Percentiles rank a stretch among this genome's conserved stretches.
phyloP scores from a whole-genome alignment of 1,140 invertebrate species.

The Chymomyza costata region DNA sequence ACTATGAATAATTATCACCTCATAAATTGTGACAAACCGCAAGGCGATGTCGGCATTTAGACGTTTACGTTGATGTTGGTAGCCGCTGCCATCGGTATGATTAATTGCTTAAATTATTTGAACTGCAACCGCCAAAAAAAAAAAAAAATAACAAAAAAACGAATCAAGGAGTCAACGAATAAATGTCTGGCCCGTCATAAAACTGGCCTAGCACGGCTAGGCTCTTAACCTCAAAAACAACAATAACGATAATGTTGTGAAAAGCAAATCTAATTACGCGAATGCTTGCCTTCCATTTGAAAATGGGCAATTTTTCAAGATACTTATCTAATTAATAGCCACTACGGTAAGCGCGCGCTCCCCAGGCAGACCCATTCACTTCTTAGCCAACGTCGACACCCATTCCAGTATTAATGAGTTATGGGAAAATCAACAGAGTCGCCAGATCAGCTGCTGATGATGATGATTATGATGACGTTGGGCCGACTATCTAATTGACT shows the following conservation, averaged over 20 bases:
- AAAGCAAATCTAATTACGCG: conserved; percentile 75
- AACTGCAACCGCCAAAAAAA: conserved; percentile 57
- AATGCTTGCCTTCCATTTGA: conserved; percentile 67
- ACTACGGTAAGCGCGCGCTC: too few relatives aligned
- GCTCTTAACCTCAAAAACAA: conserved; percentile 9
- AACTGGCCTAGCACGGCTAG: conserved; percentile 19
- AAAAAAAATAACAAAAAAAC: neutral
- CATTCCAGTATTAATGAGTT: conserved; percentile 55
- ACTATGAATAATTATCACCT: conserved; percentile 71
- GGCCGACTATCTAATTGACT: too few relatives aligned
- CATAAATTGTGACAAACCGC: conserved; percentile 71
- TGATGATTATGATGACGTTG: neutral
- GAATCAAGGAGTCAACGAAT: conserved; percentile 46
- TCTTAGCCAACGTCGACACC: conserved; percentile 31
- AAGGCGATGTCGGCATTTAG: conserved; percentile 53
- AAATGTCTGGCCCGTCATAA: too few relatives aligned
- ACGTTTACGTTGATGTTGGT: conserved; percentile 44
- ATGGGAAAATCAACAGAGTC: conserved; percentile 55
- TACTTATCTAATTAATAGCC: conserved; percentile 74
- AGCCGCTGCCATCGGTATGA: conserved; percentile 34
- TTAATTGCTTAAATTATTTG: conserved; percentile 64
- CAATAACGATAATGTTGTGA: conserved; percentile 68
- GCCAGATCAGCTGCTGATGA: conserved; percentile 7
- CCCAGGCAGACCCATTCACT: conserved; percentile 14
- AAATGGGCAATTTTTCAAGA: conserved; percentile 73